phyloP scores from a whole-genome alignment of 2,113 vertebrate species.

The Kryptolebias marmoratus region DNA sequence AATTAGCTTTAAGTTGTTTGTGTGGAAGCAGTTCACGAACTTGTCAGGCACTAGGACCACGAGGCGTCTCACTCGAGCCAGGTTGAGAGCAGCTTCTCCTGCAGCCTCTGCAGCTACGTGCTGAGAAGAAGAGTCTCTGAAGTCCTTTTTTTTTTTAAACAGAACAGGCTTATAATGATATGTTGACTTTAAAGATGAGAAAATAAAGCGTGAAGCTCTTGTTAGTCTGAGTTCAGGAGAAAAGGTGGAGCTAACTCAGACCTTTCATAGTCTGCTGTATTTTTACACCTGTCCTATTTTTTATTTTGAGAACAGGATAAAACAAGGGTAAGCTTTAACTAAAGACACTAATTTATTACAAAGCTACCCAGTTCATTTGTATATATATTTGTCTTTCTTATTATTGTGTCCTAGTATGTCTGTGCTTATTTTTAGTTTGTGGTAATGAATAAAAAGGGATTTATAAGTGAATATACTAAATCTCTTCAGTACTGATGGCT shows the following conservation, averaged over 20 bases:
- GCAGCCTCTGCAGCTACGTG: too few relatives aligned
- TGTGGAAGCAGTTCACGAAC: too few relatives aligned
- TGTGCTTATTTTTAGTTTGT: conserved; percentile 24
- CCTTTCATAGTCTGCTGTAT: conserved; percentile 4
- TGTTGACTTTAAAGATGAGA: too few relatives aligned
- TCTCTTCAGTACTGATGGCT: not conserved
- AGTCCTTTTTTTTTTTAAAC: too few relatives aligned
- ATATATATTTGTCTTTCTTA: not conserved
- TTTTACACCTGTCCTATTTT: conserved; percentile 40
- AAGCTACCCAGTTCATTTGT: not conserved
- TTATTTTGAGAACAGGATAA: conserved; percentile 29
- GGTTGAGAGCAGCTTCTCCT: too few relatives aligned
- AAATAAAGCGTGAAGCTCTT: too few relatives aligned
- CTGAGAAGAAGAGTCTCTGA: too few relatives aligned
- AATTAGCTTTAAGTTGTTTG: too few relatives aligned
- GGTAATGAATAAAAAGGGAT: conserved; percentile 18
- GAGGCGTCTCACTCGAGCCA: too few relatives aligned
- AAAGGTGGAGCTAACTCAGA: conserved; percentile 11
- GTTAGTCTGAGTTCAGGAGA: too few relatives aligned
- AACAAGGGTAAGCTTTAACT: conserved; percentile 32
- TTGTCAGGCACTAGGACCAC: too few relatives aligned
- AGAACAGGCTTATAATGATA: too few relatives aligned
- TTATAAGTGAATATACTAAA: conserved; percentile 8
- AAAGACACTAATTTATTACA: conserved; percentile 12
- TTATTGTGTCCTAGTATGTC: conserved; percentile 21